phyloP scores from a whole-genome alignment of 2,888 invertebrate species.

The Nephrotoma appendiculata region DNA sequence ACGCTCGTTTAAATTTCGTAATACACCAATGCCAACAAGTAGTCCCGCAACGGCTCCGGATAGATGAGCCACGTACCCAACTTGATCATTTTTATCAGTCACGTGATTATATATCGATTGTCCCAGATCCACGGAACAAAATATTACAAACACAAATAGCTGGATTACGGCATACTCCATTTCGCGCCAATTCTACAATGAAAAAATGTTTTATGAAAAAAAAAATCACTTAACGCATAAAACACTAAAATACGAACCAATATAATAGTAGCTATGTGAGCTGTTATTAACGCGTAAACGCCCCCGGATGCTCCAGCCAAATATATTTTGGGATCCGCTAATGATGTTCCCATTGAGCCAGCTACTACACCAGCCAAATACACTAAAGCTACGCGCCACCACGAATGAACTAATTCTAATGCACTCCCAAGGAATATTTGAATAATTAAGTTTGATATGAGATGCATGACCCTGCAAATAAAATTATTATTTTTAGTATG shows the following conservation, averaged over 20 bases:
- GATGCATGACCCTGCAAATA: slow-evolving; percentile 51
- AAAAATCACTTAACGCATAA: neutral
- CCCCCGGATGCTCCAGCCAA: slow-evolving; percentile 92
- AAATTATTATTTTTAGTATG: neutral
- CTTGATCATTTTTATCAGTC: slow-evolving; percentile 52
- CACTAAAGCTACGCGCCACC: slow-evolving; percentile 79
- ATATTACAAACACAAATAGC: slow-evolving; percentile 62
- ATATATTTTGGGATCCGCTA: slow-evolving; percentile 63
- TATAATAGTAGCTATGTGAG: slow-evolving; percentile 82
- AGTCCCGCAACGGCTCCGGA: slow-evolving; percentile 79
- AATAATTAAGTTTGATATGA: slow-evolving; percentile 79
- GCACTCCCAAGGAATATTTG: slow-evolving; percentile 89
- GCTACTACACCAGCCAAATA: slow-evolving; percentile 75
- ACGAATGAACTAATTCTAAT: slow-evolving; percentile 89
- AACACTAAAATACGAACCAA: slow-evolving; percentile 35
- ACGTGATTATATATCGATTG: slow-evolving; percentile 83
- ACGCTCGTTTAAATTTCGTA: slow-evolving; percentile 64
- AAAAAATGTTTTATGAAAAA: neutral
- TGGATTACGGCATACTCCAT: slow-evolving; percentile 90
- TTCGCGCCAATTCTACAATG: slow-evolving; percentile 81
- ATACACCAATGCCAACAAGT: slow-evolving; percentile 66
- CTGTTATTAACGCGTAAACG: slow-evolving; percentile 85
- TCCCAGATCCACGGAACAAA: slow-evolving; percentile 73
- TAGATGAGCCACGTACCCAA: slow-evolving; percentile 89
- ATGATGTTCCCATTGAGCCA: slow-evolving; percentile 69